Percentiles rank a stretch among this genome's conserved stretches.
phyloP scores from a whole-genome alignment of 2,797 vertebrate species.

The Tapera naevia region DNA sequence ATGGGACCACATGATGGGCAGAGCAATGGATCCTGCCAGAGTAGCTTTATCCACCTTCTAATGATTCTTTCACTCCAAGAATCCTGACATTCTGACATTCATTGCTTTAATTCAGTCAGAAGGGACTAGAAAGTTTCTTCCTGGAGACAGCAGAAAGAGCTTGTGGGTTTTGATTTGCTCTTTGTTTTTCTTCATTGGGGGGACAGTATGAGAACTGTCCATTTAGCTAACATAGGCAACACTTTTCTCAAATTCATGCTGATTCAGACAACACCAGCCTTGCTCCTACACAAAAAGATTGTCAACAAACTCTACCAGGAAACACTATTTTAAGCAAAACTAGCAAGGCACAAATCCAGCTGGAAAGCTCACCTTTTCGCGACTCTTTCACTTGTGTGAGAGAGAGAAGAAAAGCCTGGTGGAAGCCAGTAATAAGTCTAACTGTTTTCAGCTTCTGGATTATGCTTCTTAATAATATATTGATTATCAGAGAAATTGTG shows the following conservation, averaged over 20 bases:
- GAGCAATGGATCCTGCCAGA: accelerated
- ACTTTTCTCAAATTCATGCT: neutral
- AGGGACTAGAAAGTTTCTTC: neutral
- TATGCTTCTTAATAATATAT: neutral
- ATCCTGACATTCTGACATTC: neutral
- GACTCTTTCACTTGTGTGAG: neutral
- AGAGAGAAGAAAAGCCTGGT: neutral
- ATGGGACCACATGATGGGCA: neutral
- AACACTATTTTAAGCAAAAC: neutral
- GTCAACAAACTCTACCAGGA: neutral
- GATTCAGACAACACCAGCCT: neutral
- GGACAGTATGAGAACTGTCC: neutral
- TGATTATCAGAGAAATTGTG: neutral
- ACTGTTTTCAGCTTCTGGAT: neutral
- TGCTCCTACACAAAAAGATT: accelerated
- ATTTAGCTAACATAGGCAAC: accelerated
- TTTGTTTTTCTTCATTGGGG: neutral
- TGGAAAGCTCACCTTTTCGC: neutral
- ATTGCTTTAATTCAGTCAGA: neutral
- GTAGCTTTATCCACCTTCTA: neutral
- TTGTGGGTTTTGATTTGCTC: accelerated
- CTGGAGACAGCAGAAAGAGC: neutral
- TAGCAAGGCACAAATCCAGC: neutral
- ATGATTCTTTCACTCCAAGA: neutral
- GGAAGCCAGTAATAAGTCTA: neutral